Conservation (phyloP, 2,888 invertebrate species). For the Euzetes globulus region DNA sequence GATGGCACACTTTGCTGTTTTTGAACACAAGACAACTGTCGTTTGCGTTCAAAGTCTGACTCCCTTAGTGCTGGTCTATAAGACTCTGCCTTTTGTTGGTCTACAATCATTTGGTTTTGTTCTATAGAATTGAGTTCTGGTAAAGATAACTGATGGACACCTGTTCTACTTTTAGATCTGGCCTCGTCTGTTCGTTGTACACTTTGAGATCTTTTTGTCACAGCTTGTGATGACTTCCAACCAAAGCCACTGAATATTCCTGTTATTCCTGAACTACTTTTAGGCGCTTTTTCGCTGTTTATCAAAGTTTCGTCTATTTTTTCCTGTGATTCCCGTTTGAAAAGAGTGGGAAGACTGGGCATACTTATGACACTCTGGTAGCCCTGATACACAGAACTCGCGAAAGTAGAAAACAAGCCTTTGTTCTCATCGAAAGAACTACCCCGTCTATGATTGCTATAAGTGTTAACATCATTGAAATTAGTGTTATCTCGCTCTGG, state of each 20-base stretch:
- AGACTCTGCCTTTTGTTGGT: neutral
- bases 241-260: conserved; percentile 25
- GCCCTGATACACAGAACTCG: conserved; percentile 40
- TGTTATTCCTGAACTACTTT: conserved; percentile 7
- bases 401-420: conserved; percentile 35
- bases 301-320: conserved; percentile 1
- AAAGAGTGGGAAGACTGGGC: conserved; percentile 40
- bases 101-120: neutral
- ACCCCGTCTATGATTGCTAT: conserved; percentile 6
- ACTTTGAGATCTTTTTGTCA: conserved; percentile 18
- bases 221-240: conserved; percentile 19
- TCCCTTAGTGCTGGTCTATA: neutral
- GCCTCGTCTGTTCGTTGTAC: conserved; percentile 19
- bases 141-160: conserved; percentile 31
- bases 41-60: neutral
- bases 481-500: neutral
- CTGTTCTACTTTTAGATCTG: neutral
- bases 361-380: conserved; percentile 41
- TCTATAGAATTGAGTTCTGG: conserved; percentile 26
- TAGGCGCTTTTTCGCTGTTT: neutral
- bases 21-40: conserved; percentile 22
- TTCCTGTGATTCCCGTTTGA: conserved; percentile 38
- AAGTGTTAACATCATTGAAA: neutral
- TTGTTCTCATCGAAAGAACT: conserved; percentile 32
- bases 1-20: conserved; percentile 32